Conservation (phyloP, 2,888 invertebrate genomes). For the Tipula unca region DNA sequence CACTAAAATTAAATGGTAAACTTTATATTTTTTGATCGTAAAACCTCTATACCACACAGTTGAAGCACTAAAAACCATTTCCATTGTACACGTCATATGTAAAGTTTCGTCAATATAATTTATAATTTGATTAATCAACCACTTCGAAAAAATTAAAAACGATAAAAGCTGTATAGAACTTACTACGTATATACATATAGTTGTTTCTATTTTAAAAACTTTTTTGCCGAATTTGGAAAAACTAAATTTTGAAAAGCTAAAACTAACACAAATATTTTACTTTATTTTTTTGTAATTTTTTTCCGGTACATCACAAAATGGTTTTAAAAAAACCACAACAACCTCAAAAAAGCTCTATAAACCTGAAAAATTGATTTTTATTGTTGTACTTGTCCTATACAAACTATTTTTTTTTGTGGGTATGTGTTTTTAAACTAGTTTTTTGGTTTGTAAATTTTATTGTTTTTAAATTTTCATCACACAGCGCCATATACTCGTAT, state of each 20-base stretch:
- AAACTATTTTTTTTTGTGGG: background rate
- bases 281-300: background rate
- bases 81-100: too few relatives aligned
- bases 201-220: background rate
- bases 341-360: background rate
- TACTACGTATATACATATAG: background rate
- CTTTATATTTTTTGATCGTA: background rate
- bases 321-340: background rate
- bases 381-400: background rate
- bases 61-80: background rate
- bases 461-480: background rate
- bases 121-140: conserved; percentile 8
- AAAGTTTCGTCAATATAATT: background rate
- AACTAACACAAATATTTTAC: background rate
- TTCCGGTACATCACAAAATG: background rate
- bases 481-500: too few relatives aligned
- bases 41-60: background rate
- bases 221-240: background rate
- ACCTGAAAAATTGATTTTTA: background rate
- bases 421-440: background rate
- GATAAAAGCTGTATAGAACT: background rate
- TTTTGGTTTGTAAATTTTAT: background rate
- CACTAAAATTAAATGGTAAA: background rate
- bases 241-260: background rate
- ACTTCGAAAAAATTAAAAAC: background rate